Base-by-base conservation (phyloP, 1,140 invertebrate genomes). In the Bradysia coprophila region DNA sequence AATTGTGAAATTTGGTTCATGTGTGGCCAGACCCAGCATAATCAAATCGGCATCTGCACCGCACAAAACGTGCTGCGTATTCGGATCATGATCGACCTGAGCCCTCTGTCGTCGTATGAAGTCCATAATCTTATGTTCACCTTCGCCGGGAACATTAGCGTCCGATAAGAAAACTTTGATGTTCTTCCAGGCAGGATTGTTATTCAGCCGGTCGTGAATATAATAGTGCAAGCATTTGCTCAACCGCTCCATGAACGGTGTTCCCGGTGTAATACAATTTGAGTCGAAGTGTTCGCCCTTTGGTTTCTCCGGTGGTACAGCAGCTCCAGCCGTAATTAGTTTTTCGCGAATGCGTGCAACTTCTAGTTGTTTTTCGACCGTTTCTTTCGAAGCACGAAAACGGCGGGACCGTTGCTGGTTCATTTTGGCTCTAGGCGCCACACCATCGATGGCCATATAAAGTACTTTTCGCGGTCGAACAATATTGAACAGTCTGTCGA, bases 391-490 rank as follows among this genome's bases (percentile, higher is more conserved):
- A 1, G 94, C 92, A 28, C 96, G 71, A 58, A 99, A 99, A 52
- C 95, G 69, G 48, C 96, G 71, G 15, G 93, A 98, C 18, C 36
- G 68, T 62, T 99, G 96, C 59, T 99, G 96, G 65, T 99, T 99
- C 96, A 99, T 99, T 70, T 98, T 98, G 11, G 93, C 94, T 57
- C 92, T 69, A 4, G 92, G 93, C 18, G 93, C 93, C 47, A 98
- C 95, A 47, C 96, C 96, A 71, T 99, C 96, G 63, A 99, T 97
- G 37, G 96, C 96, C 94, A 99, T 98, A 61, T 98, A 99, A 34
- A 99, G 65, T 8, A 99, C 43, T 61, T 91, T 92, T 46, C 94
- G 71, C 9, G 96, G 96, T 46, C 94, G 67, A 1, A 98, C 90
- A 55, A 99, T 98, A 11, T 76, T 71, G 64, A 98, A 95, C 40